Base-by-base conservation (phyloP, 2,797 vertebrate genomes). In the Dallia pectoralis region DNA sequence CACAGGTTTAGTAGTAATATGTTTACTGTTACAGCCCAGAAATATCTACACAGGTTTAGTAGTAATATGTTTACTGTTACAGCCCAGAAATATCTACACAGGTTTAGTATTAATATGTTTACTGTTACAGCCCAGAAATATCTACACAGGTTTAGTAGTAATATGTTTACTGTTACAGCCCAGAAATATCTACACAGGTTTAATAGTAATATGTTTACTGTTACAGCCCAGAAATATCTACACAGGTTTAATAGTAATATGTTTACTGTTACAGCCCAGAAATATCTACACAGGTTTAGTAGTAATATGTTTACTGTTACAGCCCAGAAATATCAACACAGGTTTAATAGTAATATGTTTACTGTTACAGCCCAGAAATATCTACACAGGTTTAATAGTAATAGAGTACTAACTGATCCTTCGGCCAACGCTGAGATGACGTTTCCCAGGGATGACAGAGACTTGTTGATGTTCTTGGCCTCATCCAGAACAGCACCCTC, bases 381-480 rank as follows among this genome's bases (percentile, higher is more conserved):
- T 36, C 33, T 36, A 3, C 7, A 36, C 7, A 29, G 4, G 18
- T 19, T 27, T 0, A 25, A n/a, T 30, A 25, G 29, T 3, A 30
- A 19, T 4, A 67, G 44, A 25, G 68, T 12, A 91, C 96, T 97
- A 87, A 99, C 97, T 87, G 94, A 96, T 75, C 96, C 95, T 89
- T 99, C 97, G 48, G 97, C 96, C 88, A 98, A 89, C 56, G 96
- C 96, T 9, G 97, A 96, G 84, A 99, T 99, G 78, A 99, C 97
- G 19, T 96, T 97, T 70, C 97, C 97, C 87, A 99, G 93, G 16
- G 97, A 93, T 53, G 97, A 99, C 75, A 99, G 91, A 64, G 97
- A 99, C 87, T 97, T 98, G 90, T 98, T 99, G 93, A 98, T 99
- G 88, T 98, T 99, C 91, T 99, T 99, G 49, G 97, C 97, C 89